Evolutionary conservation across 2,888 invertebrate species (phyloP).

Genomic region (Dicyrtomina minuta): DNA sequence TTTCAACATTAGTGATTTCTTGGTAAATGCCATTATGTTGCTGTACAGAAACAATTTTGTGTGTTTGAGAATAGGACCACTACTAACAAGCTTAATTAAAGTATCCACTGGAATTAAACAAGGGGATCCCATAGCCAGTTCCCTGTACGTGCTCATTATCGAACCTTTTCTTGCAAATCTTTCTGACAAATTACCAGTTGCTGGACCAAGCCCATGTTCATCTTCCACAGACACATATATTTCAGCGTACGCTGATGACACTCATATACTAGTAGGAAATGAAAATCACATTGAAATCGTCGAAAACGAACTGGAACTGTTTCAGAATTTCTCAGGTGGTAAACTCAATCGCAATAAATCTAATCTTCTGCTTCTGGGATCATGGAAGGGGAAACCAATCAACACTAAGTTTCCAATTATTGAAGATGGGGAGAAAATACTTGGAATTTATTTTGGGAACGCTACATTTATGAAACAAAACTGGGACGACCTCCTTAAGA

Average conservation of each 20-base stretch:
- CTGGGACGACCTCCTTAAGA: not conserved
- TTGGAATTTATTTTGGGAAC: conserved; percentile 9
- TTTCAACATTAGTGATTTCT: too few species aligned
- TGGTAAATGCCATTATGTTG: too few species aligned
- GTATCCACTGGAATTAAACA: conserved; percentile 11
- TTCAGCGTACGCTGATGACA: not conserved
- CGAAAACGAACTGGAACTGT: not conserved
- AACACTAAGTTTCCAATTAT: not conserved
- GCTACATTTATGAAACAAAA: not conserved
- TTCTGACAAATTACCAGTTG: not conserved
- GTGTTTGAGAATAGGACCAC: not conserved
- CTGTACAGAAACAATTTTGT: too few species aligned
- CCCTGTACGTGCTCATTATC: not conserved
- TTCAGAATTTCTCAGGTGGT: not conserved
- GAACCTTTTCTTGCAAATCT: not conserved
- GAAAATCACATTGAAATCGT: not conserved
- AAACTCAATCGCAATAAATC: not conserved
- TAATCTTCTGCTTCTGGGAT: not conserved
- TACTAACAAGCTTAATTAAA: not conserved
- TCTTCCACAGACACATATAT: not conserved
- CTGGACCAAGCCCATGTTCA: not conserved
- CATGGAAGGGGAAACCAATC: not conserved
- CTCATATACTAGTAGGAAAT: not conserved
- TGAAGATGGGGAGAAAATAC: not conserved
- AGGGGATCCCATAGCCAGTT: not conserved